Evolutionary conservation across 2,113 vertebrate species (phyloP).

Genomic region (Parus major): DNA sequence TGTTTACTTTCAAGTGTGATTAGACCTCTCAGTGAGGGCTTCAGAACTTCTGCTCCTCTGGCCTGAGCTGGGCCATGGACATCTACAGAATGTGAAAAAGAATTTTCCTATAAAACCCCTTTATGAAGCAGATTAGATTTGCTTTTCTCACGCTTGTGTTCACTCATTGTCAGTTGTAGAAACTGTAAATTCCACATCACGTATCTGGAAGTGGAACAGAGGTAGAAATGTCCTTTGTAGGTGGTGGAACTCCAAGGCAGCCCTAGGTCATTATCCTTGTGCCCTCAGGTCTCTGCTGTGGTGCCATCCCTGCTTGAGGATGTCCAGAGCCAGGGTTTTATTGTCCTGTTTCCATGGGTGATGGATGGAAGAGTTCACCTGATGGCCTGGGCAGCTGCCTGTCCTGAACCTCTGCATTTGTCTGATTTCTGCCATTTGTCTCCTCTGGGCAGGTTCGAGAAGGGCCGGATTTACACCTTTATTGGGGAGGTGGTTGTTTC

Average conservation of each 20-base stretch:
- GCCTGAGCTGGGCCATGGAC: not conserved
- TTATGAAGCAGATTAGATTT: not conserved
- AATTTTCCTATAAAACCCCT: not conserved
- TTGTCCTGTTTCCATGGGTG: rapidly evolving
- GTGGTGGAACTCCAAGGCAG: no score
- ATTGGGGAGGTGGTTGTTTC: slow-evolving; percentile 97
- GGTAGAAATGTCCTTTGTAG: not conserved
- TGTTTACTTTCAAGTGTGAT: not conserved
- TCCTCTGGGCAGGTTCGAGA: slow-evolving; percentile 85
- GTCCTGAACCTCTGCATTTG: not conserved
- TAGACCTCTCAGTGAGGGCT: not conserved
- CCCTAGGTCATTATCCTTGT: not conserved
- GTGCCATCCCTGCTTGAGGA: rapidly evolving
- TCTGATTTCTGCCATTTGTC: not conserved
- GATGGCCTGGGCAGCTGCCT: not conserved
- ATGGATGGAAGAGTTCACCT: not conserved
- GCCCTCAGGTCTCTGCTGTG: not conserved
- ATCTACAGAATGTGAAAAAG: not conserved
- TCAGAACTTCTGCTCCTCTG: not conserved
- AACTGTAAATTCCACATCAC: not conserved
- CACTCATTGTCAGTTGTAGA: not conserved
- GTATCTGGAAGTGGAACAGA: not conserved
- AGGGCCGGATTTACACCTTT: slow-evolving; percentile 92
- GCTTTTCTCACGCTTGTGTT: not conserved
- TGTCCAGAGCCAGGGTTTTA: rapidly evolving